phyloP scores from a whole-genome alignment of 2,888 invertebrate species.

The Serripes groenlandicus region DNA sequence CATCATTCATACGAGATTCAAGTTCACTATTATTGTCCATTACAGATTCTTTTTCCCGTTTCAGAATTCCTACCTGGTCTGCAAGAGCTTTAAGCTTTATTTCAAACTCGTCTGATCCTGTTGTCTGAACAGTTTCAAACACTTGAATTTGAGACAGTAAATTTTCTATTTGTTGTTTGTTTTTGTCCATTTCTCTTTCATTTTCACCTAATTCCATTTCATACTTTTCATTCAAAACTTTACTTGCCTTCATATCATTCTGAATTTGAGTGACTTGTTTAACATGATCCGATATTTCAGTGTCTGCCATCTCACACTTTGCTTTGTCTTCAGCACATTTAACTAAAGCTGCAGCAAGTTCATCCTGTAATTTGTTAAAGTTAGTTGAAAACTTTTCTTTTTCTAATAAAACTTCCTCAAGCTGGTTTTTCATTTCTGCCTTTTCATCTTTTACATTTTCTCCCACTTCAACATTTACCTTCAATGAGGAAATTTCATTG shows the following conservation, averaged over 20 bases:
- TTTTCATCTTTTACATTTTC: constrained; percentile 12
- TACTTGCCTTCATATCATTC: neutral
- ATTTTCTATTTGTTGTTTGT: neutral
- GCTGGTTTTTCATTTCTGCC: neutral
- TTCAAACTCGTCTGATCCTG: neutral
- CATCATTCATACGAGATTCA: neutral
- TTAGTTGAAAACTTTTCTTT: constrained; percentile 42
- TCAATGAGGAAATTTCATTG: constrained; percentile 21
- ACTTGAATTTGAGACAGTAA: neutral
- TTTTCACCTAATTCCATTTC: neutral
- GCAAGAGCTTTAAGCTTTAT: neutral
- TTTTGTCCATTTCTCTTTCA: neutral
- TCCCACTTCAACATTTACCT: neutral
- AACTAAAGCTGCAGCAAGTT: constrained; percentile 17
- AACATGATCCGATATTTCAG: neutral
- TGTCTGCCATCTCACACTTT: no score
- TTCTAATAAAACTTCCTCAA: neutral
- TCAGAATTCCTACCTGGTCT: neutral
- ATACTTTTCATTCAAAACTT: neutral
- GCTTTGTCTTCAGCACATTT: no score
- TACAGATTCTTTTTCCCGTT: neutral
- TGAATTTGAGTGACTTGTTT: neutral
- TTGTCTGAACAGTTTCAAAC: neutral
- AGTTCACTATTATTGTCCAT: neutral
- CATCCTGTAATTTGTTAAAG: constrained; percentile 40